Percentiles rank a stretch among this genome's conserved stretches.
These are phyloP conservation scores for Timema podura DNA, from an alignment of 2,888 invertebrate species.

Conservation along the genomic window DNA sequence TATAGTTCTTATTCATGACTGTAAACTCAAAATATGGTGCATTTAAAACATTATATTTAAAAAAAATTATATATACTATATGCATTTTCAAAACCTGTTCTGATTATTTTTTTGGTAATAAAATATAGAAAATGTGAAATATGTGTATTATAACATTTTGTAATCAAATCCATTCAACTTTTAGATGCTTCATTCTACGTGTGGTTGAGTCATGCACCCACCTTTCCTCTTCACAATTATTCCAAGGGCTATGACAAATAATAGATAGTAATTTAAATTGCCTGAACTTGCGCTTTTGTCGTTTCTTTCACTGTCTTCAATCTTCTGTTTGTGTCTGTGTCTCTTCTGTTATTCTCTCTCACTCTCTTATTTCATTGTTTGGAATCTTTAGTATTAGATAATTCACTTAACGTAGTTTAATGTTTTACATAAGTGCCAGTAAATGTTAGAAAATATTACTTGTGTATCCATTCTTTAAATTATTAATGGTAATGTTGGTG, in stretches of 20 bases:
- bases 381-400: constrained; percentile 3
- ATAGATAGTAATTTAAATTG: constrained; percentile 6
- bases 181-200: too few relatives aligned
- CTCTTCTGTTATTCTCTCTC: constrained; percentile 10
- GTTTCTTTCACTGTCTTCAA: neutral
- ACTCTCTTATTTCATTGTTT: constrained; percentile 14
- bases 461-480: too few relatives aligned
- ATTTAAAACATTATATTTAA: constrained; percentile 11
- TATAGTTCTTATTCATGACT: neutral
- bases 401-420: constrained; percentile 7
- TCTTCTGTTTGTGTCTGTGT: constrained; percentile 12
- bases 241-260: too few relatives aligned
- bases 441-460: too few relatives aligned
- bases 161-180: constrained; percentile 4
- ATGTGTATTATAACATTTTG: constrained; percentile 20
- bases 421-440: too few relatives aligned
- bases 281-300: constrained; percentile 3
- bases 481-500: too few relatives aligned
- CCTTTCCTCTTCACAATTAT: too few relatives aligned
- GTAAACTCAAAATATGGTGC: constrained; percentile 10
- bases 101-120: constrained; percentile 25
- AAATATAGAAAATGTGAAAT: constrained; percentile 21
- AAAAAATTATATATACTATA: constrained; percentile 9
- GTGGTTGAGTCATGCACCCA: too few relatives aligned
- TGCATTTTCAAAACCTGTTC: constrained; percentile 22